Conservation (phyloP, 2,797 vertebrate species). For the Erethizon dorsatum region DNA sequence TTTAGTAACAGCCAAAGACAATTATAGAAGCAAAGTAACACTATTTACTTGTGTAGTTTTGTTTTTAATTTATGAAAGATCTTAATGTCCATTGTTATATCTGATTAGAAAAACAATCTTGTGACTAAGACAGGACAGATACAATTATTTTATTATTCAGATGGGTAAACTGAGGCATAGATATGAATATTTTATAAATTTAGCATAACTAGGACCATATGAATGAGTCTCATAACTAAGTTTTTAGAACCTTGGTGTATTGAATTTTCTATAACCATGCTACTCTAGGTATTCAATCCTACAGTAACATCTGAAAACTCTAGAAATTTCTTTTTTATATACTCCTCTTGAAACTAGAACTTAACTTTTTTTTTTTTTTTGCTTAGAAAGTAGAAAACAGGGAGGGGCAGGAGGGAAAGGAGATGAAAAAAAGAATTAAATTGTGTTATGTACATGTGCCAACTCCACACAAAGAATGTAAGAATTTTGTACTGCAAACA, state of each 20-base stretch:
- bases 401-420: neutral
- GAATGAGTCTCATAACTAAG: neutral
- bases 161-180: neutral
- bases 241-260: neutral
- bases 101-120: neutral
- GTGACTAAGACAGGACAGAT: neutral
- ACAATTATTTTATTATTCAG: slow-evolving; percentile 5
- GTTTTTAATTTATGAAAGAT: neutral
- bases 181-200: neutral
- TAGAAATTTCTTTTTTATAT: neutral
- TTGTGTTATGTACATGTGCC: neutral
- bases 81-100: neutral
- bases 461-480: neutral
- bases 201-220: neutral
- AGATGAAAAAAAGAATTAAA: neutral
- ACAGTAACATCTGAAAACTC: neutral
- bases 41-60: neutral
- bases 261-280: slow-evolving; percentile 29
- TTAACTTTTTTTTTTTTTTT: neutral
- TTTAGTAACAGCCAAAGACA: neutral
- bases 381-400: neutral
- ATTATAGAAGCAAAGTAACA: neutral
- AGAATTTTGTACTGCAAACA: neutral
- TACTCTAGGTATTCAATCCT: neutral
- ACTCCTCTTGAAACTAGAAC: neutral